Percentiles rank a stretch among this genome's conserved stretches.
These are phyloP conservation scores for Lanistes nyassanus DNA, from an alignment of 1,140 invertebrate genomes.

Conservation along the genomic window DNA sequence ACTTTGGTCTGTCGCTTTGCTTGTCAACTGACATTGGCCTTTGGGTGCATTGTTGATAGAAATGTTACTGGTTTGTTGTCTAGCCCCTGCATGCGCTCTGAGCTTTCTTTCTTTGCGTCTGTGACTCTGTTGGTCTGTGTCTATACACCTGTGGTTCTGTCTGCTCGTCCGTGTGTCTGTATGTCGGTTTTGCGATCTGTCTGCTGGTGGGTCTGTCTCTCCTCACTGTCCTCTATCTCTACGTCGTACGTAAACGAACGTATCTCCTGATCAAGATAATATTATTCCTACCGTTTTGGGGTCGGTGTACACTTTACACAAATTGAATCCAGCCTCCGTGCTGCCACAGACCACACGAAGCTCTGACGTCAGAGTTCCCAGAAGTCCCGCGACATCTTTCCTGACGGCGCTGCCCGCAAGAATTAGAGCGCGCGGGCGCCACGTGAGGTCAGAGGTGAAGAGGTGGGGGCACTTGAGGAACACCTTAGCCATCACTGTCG, in stretches of 20 bases:
- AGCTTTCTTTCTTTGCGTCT: conserved; percentile 1
- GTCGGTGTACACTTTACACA: neutral
- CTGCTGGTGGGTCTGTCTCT: neutral
- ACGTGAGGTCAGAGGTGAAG: neutral
- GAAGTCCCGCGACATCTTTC: too few relatives aligned
- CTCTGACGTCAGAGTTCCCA: neutral
- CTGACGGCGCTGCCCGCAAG: neutral
- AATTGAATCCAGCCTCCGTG: neutral
- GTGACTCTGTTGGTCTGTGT: conserved; percentile 6
- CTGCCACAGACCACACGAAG: neutral
- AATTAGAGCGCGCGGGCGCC: neutral
- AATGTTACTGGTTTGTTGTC: too few relatives aligned
- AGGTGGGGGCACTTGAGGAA: neutral
- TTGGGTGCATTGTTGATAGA: too few relatives aligned
- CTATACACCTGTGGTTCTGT: conserved; percentile 1
- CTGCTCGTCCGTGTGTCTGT: conserved; percentile 1
- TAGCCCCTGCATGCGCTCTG: too few relatives aligned
- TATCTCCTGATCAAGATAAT: neutral
- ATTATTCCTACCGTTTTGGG: neutral
- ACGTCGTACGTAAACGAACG: neutral
- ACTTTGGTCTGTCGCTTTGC: too few relatives aligned
- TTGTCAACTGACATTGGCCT: too few relatives aligned
- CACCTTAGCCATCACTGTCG: neutral
- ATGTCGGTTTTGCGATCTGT: too few relatives aligned
- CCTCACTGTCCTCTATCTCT: neutral